phyloP scores from a whole-genome alignment of 2,888 invertebrate genomes.

The Neocrepidodera transversa region DNA sequence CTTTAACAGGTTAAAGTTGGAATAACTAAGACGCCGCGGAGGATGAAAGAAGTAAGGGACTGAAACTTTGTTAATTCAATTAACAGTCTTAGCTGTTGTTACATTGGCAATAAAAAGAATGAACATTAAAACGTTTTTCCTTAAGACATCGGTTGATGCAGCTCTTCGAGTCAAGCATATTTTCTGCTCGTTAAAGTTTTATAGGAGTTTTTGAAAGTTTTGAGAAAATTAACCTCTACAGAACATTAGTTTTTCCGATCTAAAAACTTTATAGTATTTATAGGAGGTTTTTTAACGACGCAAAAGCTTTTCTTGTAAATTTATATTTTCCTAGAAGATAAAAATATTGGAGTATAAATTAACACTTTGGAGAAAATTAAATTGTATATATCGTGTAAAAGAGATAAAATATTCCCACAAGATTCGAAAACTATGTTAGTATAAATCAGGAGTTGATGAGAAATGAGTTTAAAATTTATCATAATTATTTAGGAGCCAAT shows the following conservation, averaged over 20 bases:
- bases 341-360: too few species aligned
- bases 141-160: slow-evolving; percentile 11
- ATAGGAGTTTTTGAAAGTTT: slow-evolving; percentile 9
- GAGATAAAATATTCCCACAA: too few species aligned
- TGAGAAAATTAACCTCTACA: slow-evolving; percentile 14
- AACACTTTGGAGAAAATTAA: too few species aligned
- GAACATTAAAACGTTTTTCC: slow-evolving; percentile 9
- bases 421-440: too few species aligned
- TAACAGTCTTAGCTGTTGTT: slow-evolving; percentile 11
- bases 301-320: neutral
- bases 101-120: slow-evolving; percentile 12
- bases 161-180: neutral
- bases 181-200: slow-evolving; percentile 12
- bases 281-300: neutral
- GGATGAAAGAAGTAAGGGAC: neutral
- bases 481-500: too few species aligned
- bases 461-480: too few species aligned
- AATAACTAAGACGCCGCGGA: neutral
- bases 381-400: too few species aligned
- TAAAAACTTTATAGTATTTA: slow-evolving; percentile 11
- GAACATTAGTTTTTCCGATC: slow-evolving; percentile 16
- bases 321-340: too few species aligned
- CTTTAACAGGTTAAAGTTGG: neutral
- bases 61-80: slow-evolving; percentile 11
- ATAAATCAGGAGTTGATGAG: too few species aligned